Percentiles rank a stretch among this genome's conserved stretches.
These are phyloP conservation scores for Dasysyrphus tricinctus DNA, from an alignment of 2,888 invertebrate genomes.

Conservation along the genomic window DNA sequence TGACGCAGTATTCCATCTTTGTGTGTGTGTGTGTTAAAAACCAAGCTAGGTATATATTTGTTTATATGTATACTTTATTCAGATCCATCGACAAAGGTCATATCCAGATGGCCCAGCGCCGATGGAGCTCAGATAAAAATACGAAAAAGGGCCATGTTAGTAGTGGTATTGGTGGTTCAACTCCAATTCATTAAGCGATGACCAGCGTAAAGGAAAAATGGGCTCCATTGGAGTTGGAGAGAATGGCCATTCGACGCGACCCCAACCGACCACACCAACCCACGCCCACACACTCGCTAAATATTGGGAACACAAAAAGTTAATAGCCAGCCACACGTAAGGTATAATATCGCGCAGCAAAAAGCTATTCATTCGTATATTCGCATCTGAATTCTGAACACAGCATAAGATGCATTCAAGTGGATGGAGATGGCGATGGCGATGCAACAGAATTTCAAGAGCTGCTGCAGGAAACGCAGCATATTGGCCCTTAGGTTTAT, in stretches of 20 bases:
- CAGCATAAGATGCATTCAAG: conserved; percentile 55
- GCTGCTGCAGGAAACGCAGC: conserved; percentile 31
- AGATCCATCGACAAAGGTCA: conserved; percentile 57
- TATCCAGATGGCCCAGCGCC: conserved; percentile 45
- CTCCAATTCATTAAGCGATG: conserved; percentile 69
- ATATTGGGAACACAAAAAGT: conserved; percentile 49
- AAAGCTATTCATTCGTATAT: conserved; percentile 52
- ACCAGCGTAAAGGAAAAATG: conserved; percentile 53
- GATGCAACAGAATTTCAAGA: conserved; percentile 48
- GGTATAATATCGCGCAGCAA: not conserved
- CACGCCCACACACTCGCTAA: conserved; percentile 35
- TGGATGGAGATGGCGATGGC: conserved; percentile 19
- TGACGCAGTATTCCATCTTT: conserved; percentile 19
- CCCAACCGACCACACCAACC: conserved; percentile 48
- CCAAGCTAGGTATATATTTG: not conserved
- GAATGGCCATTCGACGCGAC: not conserved
- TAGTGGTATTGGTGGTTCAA: conserved; percentile 55
- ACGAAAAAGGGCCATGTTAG: conserved; percentile 27
- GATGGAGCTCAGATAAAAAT: conserved; percentile 44
- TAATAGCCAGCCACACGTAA: conserved; percentile 43
- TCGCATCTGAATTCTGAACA: conserved; percentile 31
- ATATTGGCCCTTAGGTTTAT: conserved; percentile 26
- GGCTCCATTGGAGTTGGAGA: conserved; percentile 9
- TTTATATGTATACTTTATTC: not conserved
- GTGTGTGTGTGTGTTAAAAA: not conserved